Conservation (phyloP, 2,888 invertebrate species). For the Yponomeuta evonymella region DNA sequence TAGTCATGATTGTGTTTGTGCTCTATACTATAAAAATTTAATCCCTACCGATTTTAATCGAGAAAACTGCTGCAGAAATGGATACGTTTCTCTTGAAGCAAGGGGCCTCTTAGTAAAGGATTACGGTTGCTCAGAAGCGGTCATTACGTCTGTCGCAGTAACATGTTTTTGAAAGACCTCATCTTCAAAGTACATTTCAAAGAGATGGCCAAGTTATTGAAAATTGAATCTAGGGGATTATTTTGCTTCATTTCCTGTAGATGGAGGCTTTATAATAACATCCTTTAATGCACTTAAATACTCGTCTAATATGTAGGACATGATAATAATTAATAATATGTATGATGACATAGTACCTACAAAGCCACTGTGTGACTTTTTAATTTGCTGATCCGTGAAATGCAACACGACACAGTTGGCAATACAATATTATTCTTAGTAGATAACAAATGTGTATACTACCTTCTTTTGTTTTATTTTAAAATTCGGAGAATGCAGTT, state of each 20-base stretch:
- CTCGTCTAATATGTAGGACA: neutral
- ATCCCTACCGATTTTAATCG: conserved; percentile 46
- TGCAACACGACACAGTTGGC: conserved; percentile 36
- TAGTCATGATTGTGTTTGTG: conserved; percentile 72
- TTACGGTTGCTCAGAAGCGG: conserved; percentile 57
- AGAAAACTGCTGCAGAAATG: conserved; percentile 34
- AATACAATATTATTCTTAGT: conserved; percentile 23
- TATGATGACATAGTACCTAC: conserved; percentile 27
- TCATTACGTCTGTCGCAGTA: conserved; percentile 42
- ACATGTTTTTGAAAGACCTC: conserved; percentile 45
- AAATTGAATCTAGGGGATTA: conserved; percentile 57
- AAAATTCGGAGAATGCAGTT: neutral
- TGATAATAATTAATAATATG: neutral
- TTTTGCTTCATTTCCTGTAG: conserved; percentile 41
- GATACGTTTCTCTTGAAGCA: conserved; percentile 32
- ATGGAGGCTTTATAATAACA: conserved; percentile 15
- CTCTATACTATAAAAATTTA: conserved; percentile 65
- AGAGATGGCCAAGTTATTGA: conserved; percentile 41
- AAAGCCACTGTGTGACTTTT: conserved; percentile 35
- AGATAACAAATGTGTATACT: conserved; percentile 19
- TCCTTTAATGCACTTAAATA: neutral
- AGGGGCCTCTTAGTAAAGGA: conserved; percentile 50
- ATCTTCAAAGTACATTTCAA: conserved; percentile 53
- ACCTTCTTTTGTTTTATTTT: neutral
- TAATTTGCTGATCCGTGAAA: conserved; percentile 47